Evolutionary conservation across 2,113 vertebrate species (phyloP), one percentile per base, ranked within the genome.

Genomic region (Gymnorhina tibicen): DNA sequence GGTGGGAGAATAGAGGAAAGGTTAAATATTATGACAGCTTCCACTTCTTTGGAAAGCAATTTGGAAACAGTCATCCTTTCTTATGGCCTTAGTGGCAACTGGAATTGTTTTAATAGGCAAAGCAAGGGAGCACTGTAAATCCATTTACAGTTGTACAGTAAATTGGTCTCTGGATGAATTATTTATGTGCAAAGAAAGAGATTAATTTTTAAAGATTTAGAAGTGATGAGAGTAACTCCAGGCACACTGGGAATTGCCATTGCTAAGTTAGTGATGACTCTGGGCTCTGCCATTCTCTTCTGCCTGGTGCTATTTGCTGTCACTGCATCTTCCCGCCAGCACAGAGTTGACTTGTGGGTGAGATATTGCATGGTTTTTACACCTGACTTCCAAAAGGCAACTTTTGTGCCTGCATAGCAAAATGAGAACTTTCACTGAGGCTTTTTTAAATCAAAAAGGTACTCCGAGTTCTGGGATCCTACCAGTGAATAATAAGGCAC

Each of bases 1-100:
- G 2, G 44, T 87, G 80, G 80, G 85, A 66, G 94, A 95, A 93
- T 53, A 42, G 91, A 95, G 66, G 77, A 95, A 96, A 95, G 92
- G 88, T 96, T 96, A 96, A 94, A 95, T 50, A n/a, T 72, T 80
- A 75, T 89, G 93, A 75, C 95, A 92, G 86, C 68, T 92, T 94
- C 88, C 47, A 92, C 41, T 84, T 83, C 53, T 93, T 83, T 58
- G 58, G 74, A 70, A 97, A 85, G 91, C 24, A 27, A 60, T 62
- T 94, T 69, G 83, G 79, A 92, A 94, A 66, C 35, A 81, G 47
- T 39, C 75, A 70, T 94, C 85, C 41, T 90, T 52, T 89, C 87
- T 93, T 41, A n/a, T 42, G 58, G 69, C 58, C 88, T 84, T 62
- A 69, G 13, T 9, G 4, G 60, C 68, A 60, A 32, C 53, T 77